Percentiles rank a stretch among this genome's conserved stretches.
Evolutionary conservation across 2,113 vertebrate genomes (phyloP).

Genomic region (Casuarius casuarius): DNA sequence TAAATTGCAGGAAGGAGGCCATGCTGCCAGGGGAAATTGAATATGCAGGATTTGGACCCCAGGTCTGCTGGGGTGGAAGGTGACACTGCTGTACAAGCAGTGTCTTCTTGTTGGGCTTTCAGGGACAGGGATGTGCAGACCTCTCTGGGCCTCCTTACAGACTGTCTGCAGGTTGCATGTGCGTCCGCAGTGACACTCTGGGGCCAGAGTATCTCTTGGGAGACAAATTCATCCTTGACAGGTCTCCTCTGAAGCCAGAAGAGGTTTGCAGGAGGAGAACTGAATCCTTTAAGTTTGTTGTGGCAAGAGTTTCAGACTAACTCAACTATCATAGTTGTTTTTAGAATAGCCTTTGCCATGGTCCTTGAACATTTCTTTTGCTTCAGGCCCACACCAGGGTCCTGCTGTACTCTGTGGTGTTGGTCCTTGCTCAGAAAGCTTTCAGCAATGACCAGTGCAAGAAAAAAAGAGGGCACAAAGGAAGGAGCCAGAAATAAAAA

Average conservation of each 20-base stretch:
- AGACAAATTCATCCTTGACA: not conserved
- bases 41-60: not conserved
- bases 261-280: not conserved
- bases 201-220: not conserved
- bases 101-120: not conserved
- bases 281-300: not conserved
- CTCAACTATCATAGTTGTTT: not conserved
- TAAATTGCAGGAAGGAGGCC: not conserved
- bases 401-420: not conserved
- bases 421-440: not conserved
- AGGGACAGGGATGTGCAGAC: not conserved
- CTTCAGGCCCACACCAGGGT: not conserved
- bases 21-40: not conserved
- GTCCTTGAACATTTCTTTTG: not conserved
- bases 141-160: not conserved
- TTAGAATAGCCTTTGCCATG: not conserved
- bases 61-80: fast-evolving
- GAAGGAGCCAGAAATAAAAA: not conserved
- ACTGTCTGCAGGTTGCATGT: not conserved
- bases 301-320: not conserved
- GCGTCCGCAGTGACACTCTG: not conserved
- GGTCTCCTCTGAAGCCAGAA: not conserved
- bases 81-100: fast-evolving
- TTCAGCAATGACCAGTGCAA: not conserved
- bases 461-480: not conserved